Base-by-base conservation (phyloP, 2,797 vertebrate genomes). In the Lepilemur ruficaudatus region DNA sequence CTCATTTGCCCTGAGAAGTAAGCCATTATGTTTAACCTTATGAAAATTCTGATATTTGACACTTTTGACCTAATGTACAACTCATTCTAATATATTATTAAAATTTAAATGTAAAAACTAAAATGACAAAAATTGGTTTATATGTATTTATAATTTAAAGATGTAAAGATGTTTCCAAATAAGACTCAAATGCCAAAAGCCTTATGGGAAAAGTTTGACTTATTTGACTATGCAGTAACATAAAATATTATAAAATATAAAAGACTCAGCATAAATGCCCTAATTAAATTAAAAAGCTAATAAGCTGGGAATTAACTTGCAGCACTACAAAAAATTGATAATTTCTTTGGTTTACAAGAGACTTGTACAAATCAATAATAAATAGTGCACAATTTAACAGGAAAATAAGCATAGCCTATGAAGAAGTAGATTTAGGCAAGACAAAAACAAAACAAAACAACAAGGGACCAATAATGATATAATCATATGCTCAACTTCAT, bases 41-140 rank as follows among this genome's bases (percentile, higher is more conserved):
- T 50, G 20, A 79, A 87, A 93, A 35, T 72, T 22, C 10, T 90
- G n/a, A 79, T 79, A 83, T 67, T 72, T 81, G 38, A 41, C 28
- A 70, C 28, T 70, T 78, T 75, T 79, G 35, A 79, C n/a, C 55
- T 55, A 61, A 55, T 78, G 14, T 65, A 25, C 50, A 23, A 17
- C 82, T 87, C 30, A 32, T 48, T 1, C 20, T 83, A 61, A 70
- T 63, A 57, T 50, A 69, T 85, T 52, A 46, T 67, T n/a, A 79
- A 41, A 76, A 73, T 76, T 75, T 89, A 90, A 82, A 94, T 94
- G 23, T 87, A 89, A 90, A 91, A 96, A 55, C 5, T 82, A 67
- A 79, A 89, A 48, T 23, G 4, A 41, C 30, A 93, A 79, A 79
- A 87, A 41, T 63, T 38, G 3, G 5, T 79, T 92, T 79, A 11